phyloP scores from a whole-genome alignment of 2,888 invertebrate genomes.

The Thereva unica region DNA sequence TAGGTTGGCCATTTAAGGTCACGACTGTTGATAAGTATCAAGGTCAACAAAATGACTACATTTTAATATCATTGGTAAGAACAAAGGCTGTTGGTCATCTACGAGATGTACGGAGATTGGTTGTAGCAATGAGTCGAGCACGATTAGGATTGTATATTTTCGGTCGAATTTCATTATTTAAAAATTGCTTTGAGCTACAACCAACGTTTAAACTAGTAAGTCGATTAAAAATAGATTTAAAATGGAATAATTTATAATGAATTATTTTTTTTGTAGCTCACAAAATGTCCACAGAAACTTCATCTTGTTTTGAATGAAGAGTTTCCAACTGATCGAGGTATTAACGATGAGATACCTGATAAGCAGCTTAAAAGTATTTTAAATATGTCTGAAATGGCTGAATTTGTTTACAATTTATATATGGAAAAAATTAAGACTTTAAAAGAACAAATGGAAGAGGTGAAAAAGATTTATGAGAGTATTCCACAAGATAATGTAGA shows the following conservation, averaged over 20 bases:
- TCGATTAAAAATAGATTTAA: background rate
- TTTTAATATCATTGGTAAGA: slow-evolving; percentile 92
- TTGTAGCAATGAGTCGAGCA: slow-evolving; percentile 98
- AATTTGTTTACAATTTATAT: slow-evolving; percentile 93
- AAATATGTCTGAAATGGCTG: slow-evolving; percentile 94
- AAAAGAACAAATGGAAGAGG: slow-evolving; percentile 54
- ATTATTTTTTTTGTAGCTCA: slow-evolving; percentile 64
- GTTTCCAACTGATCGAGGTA: slow-evolving; percentile 72
- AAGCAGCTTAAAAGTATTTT: slow-evolving; percentile 61
- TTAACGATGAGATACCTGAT: slow-evolving; percentile 56
- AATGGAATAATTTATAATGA: slow-evolving; percentile 4
- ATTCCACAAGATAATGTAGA: slow-evolving; percentile 60
- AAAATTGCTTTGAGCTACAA: slow-evolving; percentile 95
- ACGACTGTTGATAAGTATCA: slow-evolving; percentile 99
- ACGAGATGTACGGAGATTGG: slow-evolving; percentile 91
- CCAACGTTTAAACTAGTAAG: slow-evolving; percentile 89
- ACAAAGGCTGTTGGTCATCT: slow-evolving; percentile 98
- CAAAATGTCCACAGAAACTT: slow-evolving; percentile 78
- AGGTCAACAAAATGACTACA: slow-evolving; percentile 99
- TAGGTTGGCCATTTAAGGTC: slow-evolving; percentile 89
- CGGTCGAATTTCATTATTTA: slow-evolving; percentile 88
- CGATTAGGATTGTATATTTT: slow-evolving; percentile 95
- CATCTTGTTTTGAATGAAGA: slow-evolving; percentile 79
- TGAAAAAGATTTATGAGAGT: slow-evolving; percentile 47
- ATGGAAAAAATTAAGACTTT: slow-evolving; percentile 71